phyloP scores from a whole-genome alignment of 2,113 vertebrate species.

The Sisor rabdophorus region DNA sequence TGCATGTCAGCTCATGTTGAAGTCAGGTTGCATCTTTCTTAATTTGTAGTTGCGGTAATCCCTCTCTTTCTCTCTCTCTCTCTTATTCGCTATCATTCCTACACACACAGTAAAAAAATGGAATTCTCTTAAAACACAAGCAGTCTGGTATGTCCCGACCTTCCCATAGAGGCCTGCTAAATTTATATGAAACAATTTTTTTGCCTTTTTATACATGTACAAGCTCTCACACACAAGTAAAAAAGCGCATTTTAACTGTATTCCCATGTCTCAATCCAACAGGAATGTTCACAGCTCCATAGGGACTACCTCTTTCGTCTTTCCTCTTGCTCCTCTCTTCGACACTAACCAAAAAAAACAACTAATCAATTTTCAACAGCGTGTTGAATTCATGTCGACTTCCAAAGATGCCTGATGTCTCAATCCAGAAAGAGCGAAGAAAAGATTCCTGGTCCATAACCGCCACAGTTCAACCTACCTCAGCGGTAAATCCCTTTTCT shows the following conservation, averaged over 20 bases:
- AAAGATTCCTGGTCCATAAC: slow-evolving; percentile 3
- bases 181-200: slow-evolving; percentile 24
- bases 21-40: slow-evolving; percentile 18
- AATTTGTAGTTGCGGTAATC: not conserved
- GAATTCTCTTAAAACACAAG: slow-evolving; percentile 15
- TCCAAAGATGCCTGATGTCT: not conserved
- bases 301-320: slow-evolving; percentile 43
- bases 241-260: slow-evolving; percentile 45
- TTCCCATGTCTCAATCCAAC: slow-evolving; percentile 59
- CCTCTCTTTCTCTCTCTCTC: too few relatives aligned
- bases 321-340: not conserved
- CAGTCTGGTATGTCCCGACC: slow-evolving; percentile 11
- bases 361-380: not conserved
- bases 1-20: slow-evolving; percentile 18
- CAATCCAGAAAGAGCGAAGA: not conserved
- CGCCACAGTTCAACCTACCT: not conserved
- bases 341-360: not conserved
- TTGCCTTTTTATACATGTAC: not conserved
- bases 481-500: not conserved
- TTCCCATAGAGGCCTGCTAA: slow-evolving; percentile 2
- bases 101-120: not conserved
- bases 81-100: too few relatives aligned
- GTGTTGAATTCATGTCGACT: slow-evolving; percentile 3
- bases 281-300: slow-evolving; percentile 58
- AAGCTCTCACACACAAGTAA: slow-evolving; percentile 25